Evolutionary conservation across 1,140 invertebrate species (phyloP), one percentile per base, ranked within the genome.

Genomic region (Brachionus calyciflorus): DNA sequence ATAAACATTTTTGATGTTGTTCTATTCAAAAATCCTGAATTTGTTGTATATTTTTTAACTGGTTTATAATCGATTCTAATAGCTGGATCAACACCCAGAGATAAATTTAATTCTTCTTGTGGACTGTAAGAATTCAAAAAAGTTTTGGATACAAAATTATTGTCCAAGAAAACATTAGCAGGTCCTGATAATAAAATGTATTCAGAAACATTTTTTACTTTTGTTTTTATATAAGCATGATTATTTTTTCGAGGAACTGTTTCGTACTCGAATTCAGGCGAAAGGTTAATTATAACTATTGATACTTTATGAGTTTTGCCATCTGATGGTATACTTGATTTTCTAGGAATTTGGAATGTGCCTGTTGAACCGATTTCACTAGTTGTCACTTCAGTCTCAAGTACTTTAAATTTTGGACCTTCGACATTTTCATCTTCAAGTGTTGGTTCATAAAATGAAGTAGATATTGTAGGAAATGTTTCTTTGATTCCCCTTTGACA

Each of bases 51-150:
- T 79, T 81, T 83, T 24, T 78, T 78, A 6, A 80, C 78, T 14
- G 85, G 84, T 76, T 84, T 85, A 78, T 86, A 87, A 12, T 78
- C 80, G 7, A 86, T 80, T 76, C 81, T 83, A 24, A 86, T 78
- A 12, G 83, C 79, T 10, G 82, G 81, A 69, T 86, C 85, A 19
- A 86, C 83, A 44, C 85, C 55, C 14, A 60, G 17, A 17, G 55
- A 60, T 7, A 60, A 10, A 37, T 60, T 21, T 12, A 60, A 19
- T 17, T 60, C 55, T 60, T 60, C 55, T 70, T 70, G 65, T 70
- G 65, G 65, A 70, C 65, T 70, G 9, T 46, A 70, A 3, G 65
- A 40, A 5, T 46, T 26, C 44, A 70, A 33, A 30, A 33, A 30
- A 2, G 65, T 70, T 33, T 70, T 75, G 21, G 75, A 7, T 19